A percentile compares a stretch with the other conserved stretches of the same genome.
Conservation (phyloP, 2,113 vertebrate species). For the Sinocyclocheilus anophthalmus region DNA sequence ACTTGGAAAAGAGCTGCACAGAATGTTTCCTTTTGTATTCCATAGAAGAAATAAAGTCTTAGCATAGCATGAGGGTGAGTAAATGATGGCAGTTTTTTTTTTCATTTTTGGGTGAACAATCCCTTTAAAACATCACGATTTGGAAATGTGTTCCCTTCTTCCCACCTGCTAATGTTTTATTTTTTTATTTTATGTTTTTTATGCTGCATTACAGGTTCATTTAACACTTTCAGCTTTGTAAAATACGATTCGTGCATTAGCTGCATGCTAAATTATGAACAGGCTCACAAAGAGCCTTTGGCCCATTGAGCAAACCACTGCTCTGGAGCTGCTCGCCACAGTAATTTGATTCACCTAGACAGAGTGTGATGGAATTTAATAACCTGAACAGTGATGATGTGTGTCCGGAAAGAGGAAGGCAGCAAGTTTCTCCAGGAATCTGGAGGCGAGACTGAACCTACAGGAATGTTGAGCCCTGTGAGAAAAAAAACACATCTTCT, state of each 20-base stretch:
- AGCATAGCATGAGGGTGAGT: not conserved
- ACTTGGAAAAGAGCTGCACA: not conserved
- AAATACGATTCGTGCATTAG: constrained; percentile 21
- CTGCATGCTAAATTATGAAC: not conserved
- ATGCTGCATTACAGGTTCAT: constrained; percentile 8
- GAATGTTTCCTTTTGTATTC: not conserved
- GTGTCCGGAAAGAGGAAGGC: constrained; percentile 41
- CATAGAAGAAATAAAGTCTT: not conserved
- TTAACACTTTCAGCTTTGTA: not conserved
- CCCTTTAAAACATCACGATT: not conserved
- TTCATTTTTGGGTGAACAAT: not conserved
- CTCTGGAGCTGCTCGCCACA: constrained; percentile 19
- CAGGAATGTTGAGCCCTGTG: constrained; percentile 40
- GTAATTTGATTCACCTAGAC: constrained; percentile 57
- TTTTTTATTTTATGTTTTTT: no score
- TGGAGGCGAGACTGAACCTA: constrained; percentile 45
- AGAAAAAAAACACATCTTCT: constrained; percentile 8
- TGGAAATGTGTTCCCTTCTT: not conserved
- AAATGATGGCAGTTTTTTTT: not conserved
- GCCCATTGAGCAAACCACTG: constrained; percentile 8
- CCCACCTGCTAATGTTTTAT: not conserved
- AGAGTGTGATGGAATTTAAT: constrained; percentile 59
- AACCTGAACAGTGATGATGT: constrained; percentile 50
- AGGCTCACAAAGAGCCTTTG: constrained; percentile 24
- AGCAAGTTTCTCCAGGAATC: constrained; percentile 37